Percentiles rank a stretch among this genome's conserved stretches.
phyloP scores from a whole-genome alignment of 2,797 vertebrate species.

The Eptatretus atami region DNA sequence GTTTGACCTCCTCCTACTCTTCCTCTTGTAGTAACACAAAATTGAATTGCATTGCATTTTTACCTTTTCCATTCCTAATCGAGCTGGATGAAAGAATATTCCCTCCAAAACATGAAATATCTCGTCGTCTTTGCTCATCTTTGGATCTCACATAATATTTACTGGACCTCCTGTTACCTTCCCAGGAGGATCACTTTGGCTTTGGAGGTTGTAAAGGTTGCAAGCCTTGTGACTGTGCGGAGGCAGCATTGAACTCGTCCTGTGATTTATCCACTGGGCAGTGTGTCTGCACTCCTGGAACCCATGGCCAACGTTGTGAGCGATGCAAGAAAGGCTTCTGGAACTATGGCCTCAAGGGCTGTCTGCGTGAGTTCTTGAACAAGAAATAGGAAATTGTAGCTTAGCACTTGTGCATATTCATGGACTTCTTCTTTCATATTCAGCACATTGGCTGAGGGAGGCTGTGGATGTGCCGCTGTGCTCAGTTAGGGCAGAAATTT shows the following conservation, averaged over 20 bases:
- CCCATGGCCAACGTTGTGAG: constrained; percentile 30
- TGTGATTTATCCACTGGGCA: constrained; percentile 35
- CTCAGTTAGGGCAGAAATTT: too few relatives aligned
- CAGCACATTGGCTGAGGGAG: too few relatives aligned
- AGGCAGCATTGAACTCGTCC: constrained; percentile 22
- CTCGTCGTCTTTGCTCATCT: too few relatives aligned
- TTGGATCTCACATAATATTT: too few relatives aligned
- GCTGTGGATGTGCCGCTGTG: too few relatives aligned
- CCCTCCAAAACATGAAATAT: too few relatives aligned
- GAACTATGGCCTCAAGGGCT: constrained; percentile 31
- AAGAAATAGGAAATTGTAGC: not conserved
- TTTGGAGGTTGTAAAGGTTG: constrained; percentile 40
- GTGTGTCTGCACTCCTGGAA: constrained; percentile 35
- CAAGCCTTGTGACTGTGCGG: constrained; percentile 29
- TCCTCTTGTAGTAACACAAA: not conserved
- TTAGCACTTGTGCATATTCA: too few relatives aligned
- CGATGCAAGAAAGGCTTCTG: constrained; percentile 54
- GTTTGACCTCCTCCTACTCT: too few relatives aligned
- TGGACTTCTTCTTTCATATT: too few relatives aligned
- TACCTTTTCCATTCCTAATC: too few relatives aligned
- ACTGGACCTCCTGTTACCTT: not conserved
- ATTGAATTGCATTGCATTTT: too few relatives aligned
- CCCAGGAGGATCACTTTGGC: constrained; percentile 39
- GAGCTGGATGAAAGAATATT: too few relatives aligned
- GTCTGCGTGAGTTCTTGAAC: constrained; percentile 29